Percentiles rank a stretch among this genome's conserved stretches.
Conservation (phyloP, 2,113 vertebrate species). For the Asarcornis scutulata region DNA sequence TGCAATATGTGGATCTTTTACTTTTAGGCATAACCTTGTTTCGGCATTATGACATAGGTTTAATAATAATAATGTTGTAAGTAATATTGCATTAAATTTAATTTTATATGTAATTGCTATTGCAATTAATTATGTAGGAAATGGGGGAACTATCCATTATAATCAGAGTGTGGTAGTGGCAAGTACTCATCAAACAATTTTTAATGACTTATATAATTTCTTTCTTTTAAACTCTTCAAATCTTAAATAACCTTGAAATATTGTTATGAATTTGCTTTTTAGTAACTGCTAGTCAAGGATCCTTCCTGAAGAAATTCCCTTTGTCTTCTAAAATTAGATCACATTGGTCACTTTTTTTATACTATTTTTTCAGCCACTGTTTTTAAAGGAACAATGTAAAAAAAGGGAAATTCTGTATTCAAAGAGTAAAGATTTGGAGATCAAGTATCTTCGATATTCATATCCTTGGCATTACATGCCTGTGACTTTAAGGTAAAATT, state of each 20-base stretch:
- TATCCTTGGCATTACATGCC: background rate
- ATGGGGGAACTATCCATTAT: background rate
- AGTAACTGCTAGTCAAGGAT: background rate
- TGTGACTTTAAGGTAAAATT: background rate
- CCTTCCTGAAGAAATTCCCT: background rate
- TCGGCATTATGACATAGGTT: background rate
- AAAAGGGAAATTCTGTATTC: background rate
- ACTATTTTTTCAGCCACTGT: background rate
- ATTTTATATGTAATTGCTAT: background rate
- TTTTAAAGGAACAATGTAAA: background rate
- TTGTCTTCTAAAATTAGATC: background rate
- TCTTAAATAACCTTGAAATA: slow-evolving; percentile 1
- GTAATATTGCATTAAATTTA: background rate
- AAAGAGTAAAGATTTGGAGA: too few relatives aligned
- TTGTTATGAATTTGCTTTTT: background rate
- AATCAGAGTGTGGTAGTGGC: background rate
- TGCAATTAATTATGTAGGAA: background rate
- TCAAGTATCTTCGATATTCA: background rate
- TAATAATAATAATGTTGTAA: slow-evolving; percentile 10
- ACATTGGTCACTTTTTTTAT: background rate
- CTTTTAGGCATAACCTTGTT: background rate
- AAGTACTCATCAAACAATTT: slow-evolving; percentile 5
- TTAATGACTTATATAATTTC: background rate
- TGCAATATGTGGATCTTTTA: slow-evolving; percentile 1
- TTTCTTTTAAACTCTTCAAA: slow-evolving; percentile 11